Percentiles rank a stretch among this genome's conserved stretches.
Conservation (phyloP, 2,113 vertebrate species). For the Lichenostomus cassidix region DNA sequence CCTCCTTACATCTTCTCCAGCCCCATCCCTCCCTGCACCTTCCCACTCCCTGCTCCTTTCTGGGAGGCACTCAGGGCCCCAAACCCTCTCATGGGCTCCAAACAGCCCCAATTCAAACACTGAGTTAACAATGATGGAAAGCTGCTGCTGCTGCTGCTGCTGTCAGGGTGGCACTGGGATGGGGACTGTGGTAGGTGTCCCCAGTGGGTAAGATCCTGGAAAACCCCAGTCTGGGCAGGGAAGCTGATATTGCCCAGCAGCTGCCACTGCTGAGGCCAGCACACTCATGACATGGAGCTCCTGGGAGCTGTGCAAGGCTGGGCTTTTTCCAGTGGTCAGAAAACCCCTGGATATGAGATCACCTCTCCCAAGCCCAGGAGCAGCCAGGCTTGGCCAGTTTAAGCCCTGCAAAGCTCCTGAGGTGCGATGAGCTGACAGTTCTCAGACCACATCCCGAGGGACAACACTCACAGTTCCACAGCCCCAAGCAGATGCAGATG, state of each 20-base stretch:
- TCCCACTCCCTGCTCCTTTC: neutral
- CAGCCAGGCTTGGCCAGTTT: too few relatives aligned
- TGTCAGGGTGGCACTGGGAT: neutral
- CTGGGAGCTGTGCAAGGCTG: neutral
- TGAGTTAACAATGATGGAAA: neutral
- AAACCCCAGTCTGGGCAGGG: neutral
- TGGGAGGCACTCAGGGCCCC: too few relatives aligned
- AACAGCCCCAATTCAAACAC: fast-evolving
- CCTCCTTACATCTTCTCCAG: neutral
- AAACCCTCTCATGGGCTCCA: neutral
- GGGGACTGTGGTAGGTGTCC: neutral
- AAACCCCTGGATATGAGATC: neutral
- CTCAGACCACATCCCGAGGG: too few relatives aligned
- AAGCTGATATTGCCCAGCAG: neutral
- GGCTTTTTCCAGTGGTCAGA: neutral
- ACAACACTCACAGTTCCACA: too few relatives aligned
- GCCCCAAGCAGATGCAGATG: too few relatives aligned
- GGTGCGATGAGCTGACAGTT: too few relatives aligned
- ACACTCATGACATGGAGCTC: neutral
- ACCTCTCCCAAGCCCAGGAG: too few relatives aligned
- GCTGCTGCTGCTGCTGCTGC: too few relatives aligned
- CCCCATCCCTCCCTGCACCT: neutral
- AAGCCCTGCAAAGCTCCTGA: too few relatives aligned
- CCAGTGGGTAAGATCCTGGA: neutral
- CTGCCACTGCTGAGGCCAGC: neutral